A percentile compares a stretch with the other conserved stretches of the same genome.
phyloP scores from a whole-genome alignment of 2,113 vertebrate species.

The Siphamia tubifer region DNA sequence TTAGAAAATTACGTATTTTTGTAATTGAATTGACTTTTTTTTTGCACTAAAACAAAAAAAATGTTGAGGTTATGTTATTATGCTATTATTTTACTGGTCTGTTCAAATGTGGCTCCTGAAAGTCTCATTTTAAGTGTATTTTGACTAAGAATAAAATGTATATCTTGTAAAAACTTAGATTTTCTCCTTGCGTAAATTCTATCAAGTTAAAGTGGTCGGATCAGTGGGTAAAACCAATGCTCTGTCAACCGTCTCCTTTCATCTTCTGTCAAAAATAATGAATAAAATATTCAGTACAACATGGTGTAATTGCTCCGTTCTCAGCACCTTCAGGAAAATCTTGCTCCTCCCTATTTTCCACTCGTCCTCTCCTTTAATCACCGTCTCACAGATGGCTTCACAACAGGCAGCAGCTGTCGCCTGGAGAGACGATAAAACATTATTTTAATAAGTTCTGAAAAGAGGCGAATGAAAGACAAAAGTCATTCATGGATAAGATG shows the following conservation, averaged over 20 bases:
- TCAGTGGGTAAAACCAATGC: too few species aligned
- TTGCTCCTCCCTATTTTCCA: slow-evolving; percentile 93
- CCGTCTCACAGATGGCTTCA: slow-evolving; percentile 77
- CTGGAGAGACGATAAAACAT: slow-evolving; percentile 53
- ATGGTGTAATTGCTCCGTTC: not conserved
- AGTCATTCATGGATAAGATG: not conserved
- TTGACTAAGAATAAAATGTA: too few species aligned
- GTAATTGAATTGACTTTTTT: too few species aligned
- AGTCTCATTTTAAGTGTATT: too few species aligned
- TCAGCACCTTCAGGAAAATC: slow-evolving; percentile 90
- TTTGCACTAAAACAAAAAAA: too few species aligned
- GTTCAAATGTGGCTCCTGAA: too few species aligned
- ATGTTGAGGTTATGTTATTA: too few species aligned
- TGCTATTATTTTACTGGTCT: too few species aligned
- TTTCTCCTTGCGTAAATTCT: too few species aligned
- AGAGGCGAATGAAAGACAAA: not conserved
- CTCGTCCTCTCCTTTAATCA: slow-evolving; percentile 77
- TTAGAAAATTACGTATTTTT: too few species aligned
- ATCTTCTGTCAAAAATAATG: not conserved
- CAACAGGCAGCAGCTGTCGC: slow-evolving; percentile 74
- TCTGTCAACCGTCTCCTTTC: not conserved
- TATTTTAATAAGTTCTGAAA: not conserved
- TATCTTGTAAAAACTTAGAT: too few species aligned
- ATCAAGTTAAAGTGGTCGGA: too few species aligned
- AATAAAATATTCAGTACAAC: not conserved